Evolutionary conservation across 2,797 vertebrate species (phyloP).

Genomic region (Gallinago nigripennis): DNA sequence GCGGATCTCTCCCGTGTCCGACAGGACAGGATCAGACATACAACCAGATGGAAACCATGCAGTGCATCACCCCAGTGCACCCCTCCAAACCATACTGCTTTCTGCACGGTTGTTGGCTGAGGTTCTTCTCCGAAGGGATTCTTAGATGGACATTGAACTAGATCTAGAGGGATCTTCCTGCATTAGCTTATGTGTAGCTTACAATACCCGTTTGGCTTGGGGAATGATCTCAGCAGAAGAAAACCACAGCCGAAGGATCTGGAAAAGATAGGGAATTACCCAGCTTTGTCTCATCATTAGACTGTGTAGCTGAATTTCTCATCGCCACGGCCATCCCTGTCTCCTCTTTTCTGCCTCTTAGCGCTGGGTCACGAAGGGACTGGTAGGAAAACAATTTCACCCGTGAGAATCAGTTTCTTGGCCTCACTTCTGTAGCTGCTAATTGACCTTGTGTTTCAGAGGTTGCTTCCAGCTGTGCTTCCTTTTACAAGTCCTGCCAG

Average conservation of each 20-base stretch:
- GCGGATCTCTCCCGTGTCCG: background rate
- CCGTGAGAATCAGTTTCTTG: background rate
- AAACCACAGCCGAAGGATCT: background rate
- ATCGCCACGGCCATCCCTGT: background rate
- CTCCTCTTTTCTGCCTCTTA: background rate
- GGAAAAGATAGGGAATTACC: background rate
- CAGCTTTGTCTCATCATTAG: background rate
- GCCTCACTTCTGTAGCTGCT: background rate
- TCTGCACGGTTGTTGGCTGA: background rate
- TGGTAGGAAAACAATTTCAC: background rate
- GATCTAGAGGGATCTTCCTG: background rate
- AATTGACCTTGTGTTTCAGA: background rate
- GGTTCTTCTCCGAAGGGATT: background rate
- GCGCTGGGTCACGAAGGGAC: background rate
- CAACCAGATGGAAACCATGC: background rate
- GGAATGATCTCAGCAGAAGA: background rate
- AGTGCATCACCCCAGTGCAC: background rate
- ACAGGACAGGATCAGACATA: background rate
- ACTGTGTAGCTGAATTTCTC: background rate
- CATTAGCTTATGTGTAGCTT: background rate
- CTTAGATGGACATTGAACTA: background rate
- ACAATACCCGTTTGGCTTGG: background rate
- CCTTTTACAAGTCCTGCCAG: background rate
- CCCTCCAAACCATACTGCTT: background rate
- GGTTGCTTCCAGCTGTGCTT: constrained; percentile 1